Evolutionary conservation across 92 coral and sea anemone genomes (phyloP).

Genomic region (Nematostella vectensis): DNA sequence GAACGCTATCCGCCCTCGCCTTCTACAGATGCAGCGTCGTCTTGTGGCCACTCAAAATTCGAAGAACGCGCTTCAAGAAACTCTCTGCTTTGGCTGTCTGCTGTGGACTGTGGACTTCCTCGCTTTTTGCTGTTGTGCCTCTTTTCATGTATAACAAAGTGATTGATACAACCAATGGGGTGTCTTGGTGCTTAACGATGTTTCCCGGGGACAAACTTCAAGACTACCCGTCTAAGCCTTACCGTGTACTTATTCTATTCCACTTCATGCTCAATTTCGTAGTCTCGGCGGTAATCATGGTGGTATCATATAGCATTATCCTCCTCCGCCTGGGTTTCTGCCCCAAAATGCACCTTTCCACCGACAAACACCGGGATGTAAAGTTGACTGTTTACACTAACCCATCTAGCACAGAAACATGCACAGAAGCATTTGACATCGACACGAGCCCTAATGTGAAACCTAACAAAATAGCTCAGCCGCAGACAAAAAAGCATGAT

Average conservation of each 20-base stretch:
- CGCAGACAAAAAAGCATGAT: not conserved
- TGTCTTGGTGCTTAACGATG: slow-evolving; percentile 16
- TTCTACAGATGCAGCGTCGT: slow-evolving; percentile 7
- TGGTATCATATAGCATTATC: slow-evolving; percentile 11
- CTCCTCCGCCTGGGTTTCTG: slow-evolving; percentile 6
- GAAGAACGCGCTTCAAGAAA: not conserved
- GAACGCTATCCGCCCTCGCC: slow-evolving; percentile 14
- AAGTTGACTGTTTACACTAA: not conserved
- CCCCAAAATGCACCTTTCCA: too few species aligned
- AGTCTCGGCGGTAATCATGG: slow-evolving; percentile 2
- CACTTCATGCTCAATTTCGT: slow-evolving; percentile 14
- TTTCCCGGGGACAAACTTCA: slow-evolving; percentile 16
- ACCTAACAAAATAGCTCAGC: not conserved
- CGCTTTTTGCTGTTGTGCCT: slow-evolving; percentile 13
- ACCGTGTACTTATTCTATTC: not conserved
- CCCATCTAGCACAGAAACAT: slow-evolving; percentile 8
- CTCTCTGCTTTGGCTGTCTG: not conserved
- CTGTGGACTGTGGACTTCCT: slow-evolving; percentile 4
- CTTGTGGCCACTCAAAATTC: not conserved
- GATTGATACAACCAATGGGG: slow-evolving; percentile 1
- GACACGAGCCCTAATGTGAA: not conserved
- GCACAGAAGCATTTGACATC: slow-evolving; percentile 7
- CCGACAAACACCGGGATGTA: not conserved
- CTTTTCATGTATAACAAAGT: slow-evolving; percentile 11
- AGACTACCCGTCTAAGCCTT: slow-evolving; percentile 10